Base-by-base conservation (phyloP, 2,888 invertebrate genomes). In the Craniophora ligustri region DNA sequence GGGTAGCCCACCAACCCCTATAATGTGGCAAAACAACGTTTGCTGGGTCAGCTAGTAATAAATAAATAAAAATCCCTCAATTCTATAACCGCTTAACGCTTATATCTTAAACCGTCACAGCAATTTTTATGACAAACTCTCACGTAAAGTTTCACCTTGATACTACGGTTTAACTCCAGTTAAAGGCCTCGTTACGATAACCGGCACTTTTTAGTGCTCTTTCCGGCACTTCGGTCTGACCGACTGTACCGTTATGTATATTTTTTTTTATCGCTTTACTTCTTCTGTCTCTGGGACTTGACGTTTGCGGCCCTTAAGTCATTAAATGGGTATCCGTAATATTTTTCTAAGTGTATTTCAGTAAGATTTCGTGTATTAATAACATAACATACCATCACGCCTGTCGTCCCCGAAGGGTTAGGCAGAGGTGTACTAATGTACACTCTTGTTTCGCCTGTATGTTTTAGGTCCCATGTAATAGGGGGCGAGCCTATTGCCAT, bases 131-230 rank as follows among this genome's bases (percentile, higher is more conserved):
- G 66, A 73, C 32, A 21, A 3, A 47, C 61, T 63, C 61, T 67
- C 73, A 65, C 73, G 75, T 77, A 60, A 81, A 83, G 72, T 82
- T 81, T 69, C 69, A 78, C 81, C 80, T 79, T 65, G 73, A 63
- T 59, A 55, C 53, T 31, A 47, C 68, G 59, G 64, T 76, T 75
- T 74, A 74, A 80, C 73, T 67, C 55, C 42, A 63, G 68, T 76
- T 77, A 75, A 54, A 68, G 72, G 71, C 68, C 64, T 71, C 63
- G 67, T 75, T 70, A 72, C 59, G 66, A 61, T 58, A 45, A 51
- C 68, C 47, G 59, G 8, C 63, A 62, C 57, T 69, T 73, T 73
- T 72, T 75, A 72, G 69, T 72, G 45, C 51, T 60, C 34, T 55
- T 71, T 46, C 55, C 39, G 47, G 48, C 59, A 64, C 63, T 67